Evolutionary conservation across 2,113 vertebrate genomes (phyloP).

Genomic region (Hemibagrus wyckioides): DNA sequence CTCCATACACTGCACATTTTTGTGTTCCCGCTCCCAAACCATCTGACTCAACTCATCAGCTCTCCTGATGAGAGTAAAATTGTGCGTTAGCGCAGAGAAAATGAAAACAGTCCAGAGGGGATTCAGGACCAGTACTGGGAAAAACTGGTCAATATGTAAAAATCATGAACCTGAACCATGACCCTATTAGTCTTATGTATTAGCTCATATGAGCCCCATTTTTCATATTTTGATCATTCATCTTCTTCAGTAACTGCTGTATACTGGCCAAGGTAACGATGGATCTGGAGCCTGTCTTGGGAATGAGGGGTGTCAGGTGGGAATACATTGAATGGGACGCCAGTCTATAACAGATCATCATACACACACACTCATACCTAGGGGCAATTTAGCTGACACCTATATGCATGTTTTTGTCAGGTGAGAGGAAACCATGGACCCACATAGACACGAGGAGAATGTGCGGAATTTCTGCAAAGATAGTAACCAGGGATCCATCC

Average conservation of each 20-base stretch:
- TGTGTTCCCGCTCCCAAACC: neutral
- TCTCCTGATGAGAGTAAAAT: conserved; percentile 7
- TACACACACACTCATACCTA: neutral
- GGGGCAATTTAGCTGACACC: neutral
- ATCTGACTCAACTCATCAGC: conserved; percentile 1
- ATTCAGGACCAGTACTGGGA: neutral
- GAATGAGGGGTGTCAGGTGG: neutral
- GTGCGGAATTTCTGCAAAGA: neutral
- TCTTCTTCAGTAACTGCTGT: neutral
- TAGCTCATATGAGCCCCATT: neutral
- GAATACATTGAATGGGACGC: neutral
- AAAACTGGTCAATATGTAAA: neutral
- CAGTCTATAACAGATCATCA: neutral
- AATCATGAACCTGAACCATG: neutral
- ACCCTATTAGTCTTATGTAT: neutral
- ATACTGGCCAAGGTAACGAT: neutral
- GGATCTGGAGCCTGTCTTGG: neutral
- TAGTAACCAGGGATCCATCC: neutral
- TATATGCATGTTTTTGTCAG: neutral
- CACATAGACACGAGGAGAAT: neutral
- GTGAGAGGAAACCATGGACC: neutral
- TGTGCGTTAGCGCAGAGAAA: neutral
- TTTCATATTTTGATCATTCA: neutral
- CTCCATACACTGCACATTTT: conserved; percentile 9
- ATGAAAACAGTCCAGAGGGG: neutral